Conservation (phyloP, 2,888 invertebrate genomes). For the Tinea pellionella region DNA sequence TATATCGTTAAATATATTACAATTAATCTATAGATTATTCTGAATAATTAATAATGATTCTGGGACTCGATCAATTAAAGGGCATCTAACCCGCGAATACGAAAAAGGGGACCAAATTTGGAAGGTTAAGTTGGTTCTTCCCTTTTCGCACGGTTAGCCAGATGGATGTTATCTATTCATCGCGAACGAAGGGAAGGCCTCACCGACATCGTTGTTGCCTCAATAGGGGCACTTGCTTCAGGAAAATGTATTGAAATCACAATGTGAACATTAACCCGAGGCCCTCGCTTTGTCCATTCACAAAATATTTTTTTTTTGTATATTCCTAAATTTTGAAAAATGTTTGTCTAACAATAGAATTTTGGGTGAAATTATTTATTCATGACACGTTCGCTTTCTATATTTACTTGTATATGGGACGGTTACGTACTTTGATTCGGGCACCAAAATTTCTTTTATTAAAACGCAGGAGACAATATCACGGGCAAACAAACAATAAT, state of each 20-base stretch:
- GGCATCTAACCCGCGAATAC: not conserved
- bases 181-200: conserved; percentile 30
- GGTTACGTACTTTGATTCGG: not conserved
- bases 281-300: conserved; percentile 43
- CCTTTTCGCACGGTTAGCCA: conserved; percentile 26
- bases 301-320: conserved; percentile 39
- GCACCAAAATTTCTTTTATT: not conserved
- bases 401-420: conserved; percentile 1
- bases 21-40: not conserved
- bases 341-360: conserved; percentile 53
- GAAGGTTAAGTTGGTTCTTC: not conserved
- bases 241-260: conserved; percentile 65
- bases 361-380: conserved; percentile 57
- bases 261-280: conserved; percentile 52
- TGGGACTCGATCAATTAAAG: not conserved
- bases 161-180: conserved; percentile 63
- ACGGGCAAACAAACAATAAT: not conserved
- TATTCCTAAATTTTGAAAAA: conserved; percentile 34
- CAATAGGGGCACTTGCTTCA: conserved; percentile 58
- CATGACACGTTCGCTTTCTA: conserved; percentile 43
- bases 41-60: not conserved
- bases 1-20: too few relatives aligned
- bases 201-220: conserved; percentile 34
- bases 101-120: not conserved
- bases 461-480: not conserved